These are phyloP conservation scores for Lasaia peninsularis DNA, from an alignment of 1,140 invertebrate species.

Conservation along the genomic window DNA sequence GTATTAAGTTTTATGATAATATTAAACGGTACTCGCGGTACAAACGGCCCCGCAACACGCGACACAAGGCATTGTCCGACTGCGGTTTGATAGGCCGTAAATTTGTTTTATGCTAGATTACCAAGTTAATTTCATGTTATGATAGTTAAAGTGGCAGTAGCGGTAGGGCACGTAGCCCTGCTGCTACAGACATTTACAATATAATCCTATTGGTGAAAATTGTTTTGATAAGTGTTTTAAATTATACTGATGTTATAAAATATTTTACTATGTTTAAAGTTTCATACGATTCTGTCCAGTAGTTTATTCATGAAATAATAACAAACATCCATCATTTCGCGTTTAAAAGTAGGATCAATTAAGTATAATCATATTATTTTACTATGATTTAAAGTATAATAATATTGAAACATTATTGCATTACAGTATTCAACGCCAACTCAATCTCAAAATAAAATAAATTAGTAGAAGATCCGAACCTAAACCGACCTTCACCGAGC, in stretches of 20 bases:
- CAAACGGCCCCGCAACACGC: conserved; percentile 16
- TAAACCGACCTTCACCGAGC: too few species aligned
- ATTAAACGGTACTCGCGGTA: conserved; percentile 17
- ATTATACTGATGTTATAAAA: not conserved
- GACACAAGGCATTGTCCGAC: conserved; percentile 15
- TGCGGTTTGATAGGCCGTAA: conserved; percentile 22
- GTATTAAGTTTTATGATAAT: conserved; percentile 21
- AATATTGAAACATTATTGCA: too few species aligned
- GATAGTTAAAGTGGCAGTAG: conserved; percentile 8
- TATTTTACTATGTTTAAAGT: too few species aligned
- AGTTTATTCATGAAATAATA: too few species aligned
- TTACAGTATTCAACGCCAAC: too few species aligned
- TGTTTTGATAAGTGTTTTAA: not conserved
- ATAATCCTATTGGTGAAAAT: not conserved
- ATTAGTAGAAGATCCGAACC: too few species aligned
- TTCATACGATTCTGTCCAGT: too few species aligned
- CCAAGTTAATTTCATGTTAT: conserved; percentile 26
- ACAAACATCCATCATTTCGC: too few species aligned
- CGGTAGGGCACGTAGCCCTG: not conserved
- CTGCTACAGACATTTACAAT: not conserved
- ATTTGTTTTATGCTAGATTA: conserved; percentile 24
- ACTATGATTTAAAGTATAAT: too few species aligned
- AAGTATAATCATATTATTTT: too few species aligned
- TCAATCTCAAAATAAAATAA: too few species aligned
- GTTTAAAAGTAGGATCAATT: too few species aligned